Base-by-base conservation (phyloP, 1,140 invertebrate genomes). In the Halictus rubicundus region DNA sequence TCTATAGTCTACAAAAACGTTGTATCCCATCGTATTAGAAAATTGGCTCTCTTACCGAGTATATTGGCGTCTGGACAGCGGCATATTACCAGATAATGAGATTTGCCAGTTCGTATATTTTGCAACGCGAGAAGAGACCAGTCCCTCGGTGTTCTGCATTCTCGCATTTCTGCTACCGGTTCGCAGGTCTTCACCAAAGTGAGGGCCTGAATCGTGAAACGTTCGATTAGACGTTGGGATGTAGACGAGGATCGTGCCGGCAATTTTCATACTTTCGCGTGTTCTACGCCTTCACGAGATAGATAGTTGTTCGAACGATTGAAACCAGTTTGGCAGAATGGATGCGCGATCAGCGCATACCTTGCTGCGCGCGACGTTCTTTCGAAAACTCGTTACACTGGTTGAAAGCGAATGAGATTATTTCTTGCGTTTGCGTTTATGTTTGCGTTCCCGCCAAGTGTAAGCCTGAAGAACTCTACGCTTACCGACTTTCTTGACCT, bases 181-280 rank as follows among this genome's bases (percentile, higher is more conserved):
- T 98, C 97, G 92, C 98, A 99, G 19, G 97, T 98, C 93, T 99
- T 99, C 81, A 98, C 97, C 80, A 98, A 91, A 27, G 97, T 98
- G 80, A 98, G 94, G 16, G 97, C 96, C 95, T 96, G 94, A 42
- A 92, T 92, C 25, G 23, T 57, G 2, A 5, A 74, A 23, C 19
- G 5, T 68, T 37, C 14, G 21, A 83, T 80, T 49, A 71, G 57
- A 1, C 49, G 49, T 52, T 21, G 16, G 14, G 9, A 12, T 46
- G 42, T 12, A 0, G 42, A 46, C 10, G 10, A 12, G 10, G 9
- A 46, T 46, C 42, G 42, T 14, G 42, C 42, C 42, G 42, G 10
- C 2, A 46, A 46, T 46, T 46, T 12, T 12, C 42, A 46, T 14
- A 46, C 10, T 46, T 46, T 12, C 10, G 9, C 10, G 9, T 14